Evolutionary conservation across 2,797 vertebrate genomes (phyloP).

Genomic region (Galagoides demidoff): DNA sequence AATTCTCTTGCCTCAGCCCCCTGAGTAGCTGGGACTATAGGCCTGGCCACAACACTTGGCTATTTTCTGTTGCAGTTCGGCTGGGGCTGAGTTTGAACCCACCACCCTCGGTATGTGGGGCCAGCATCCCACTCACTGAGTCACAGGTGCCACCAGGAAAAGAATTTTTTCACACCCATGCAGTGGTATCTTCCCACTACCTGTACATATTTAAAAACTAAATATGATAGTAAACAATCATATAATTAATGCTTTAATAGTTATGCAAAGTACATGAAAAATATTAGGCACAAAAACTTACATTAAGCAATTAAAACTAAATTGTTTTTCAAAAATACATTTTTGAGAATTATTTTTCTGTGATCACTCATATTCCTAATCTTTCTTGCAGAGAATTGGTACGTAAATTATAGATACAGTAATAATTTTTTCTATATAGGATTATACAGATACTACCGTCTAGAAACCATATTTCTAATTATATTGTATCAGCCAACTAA

Average conservation of each 20-base stretch:
- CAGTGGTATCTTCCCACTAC: not conserved
- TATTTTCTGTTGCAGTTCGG: too few relatives aligned
- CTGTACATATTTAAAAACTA: not conserved
- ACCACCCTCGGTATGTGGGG: too few relatives aligned
- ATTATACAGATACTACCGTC: fast-evolving
- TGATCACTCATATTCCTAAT: not conserved
- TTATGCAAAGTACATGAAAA: not conserved
- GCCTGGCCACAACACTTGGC: too few relatives aligned
- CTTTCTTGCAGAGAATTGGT: not conserved
- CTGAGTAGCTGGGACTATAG: too few relatives aligned
- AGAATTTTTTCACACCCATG: not conserved
- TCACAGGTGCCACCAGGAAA: too few relatives aligned
- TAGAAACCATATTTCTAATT: not conserved
- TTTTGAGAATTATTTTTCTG: not conserved
- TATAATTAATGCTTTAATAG: not conserved
- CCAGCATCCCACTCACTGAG: too few relatives aligned
- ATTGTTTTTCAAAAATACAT: not conserved
- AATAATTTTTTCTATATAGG: not conserved
- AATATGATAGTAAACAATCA: not conserved
- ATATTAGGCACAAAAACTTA: not conserved
- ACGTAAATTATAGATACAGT: not conserved
- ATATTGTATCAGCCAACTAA: not conserved
- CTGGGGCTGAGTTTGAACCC: too few relatives aligned
- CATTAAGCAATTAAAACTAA: not conserved
- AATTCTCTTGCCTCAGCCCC: too few relatives aligned